phyloP scores from a whole-genome alignment of 1,140 invertebrate species.

The Scaptomyza pallida region DNA sequence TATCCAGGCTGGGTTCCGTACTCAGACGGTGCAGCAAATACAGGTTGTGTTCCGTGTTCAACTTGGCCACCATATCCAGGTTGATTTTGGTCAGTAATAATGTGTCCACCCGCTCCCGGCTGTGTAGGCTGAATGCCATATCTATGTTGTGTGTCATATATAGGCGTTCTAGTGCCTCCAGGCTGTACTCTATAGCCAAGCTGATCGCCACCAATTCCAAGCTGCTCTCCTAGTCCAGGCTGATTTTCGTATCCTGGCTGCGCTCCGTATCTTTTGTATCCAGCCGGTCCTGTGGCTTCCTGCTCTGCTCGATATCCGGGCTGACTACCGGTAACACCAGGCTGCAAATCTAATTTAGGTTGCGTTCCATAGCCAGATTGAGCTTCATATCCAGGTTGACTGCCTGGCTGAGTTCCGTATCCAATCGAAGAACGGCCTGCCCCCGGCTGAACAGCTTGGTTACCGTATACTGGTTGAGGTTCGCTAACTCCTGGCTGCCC shows the following conservation, averaged over 20 bases:
- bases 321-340: constrained; percentile 25
- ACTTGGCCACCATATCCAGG: constrained; percentile 25
- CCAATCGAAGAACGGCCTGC: not conserved
- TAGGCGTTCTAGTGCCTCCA: not conserved
- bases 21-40: constrained; percentile 18
- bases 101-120: constrained; percentile 1
- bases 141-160: constrained; percentile 4
- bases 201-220: not conserved
- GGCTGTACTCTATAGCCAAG: constrained; percentile 12
- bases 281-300: constrained; percentile 17
- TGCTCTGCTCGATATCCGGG: constrained; percentile 17
- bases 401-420: constrained; percentile 17
- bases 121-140: constrained; percentile 15
- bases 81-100: constrained; percentile 8
- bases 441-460: constrained; percentile 11
- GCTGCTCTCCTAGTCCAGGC: not conserved
- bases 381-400: constrained; percentile 6
- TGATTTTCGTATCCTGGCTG: constrained; percentile 23
- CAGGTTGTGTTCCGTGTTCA: not conserved
- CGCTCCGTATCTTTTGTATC: not conserved
- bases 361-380: constrained; percentile 14
- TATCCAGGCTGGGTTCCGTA: constrained; percentile 10
- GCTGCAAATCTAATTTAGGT: constrained; percentile 4
- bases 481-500: constrained; percentile 20
- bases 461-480: constrained; percentile 13